Evolutionary conservation across 1,140 invertebrate genomes (phyloP).

Genomic region (Tetragnatha versicolor): DNA sequence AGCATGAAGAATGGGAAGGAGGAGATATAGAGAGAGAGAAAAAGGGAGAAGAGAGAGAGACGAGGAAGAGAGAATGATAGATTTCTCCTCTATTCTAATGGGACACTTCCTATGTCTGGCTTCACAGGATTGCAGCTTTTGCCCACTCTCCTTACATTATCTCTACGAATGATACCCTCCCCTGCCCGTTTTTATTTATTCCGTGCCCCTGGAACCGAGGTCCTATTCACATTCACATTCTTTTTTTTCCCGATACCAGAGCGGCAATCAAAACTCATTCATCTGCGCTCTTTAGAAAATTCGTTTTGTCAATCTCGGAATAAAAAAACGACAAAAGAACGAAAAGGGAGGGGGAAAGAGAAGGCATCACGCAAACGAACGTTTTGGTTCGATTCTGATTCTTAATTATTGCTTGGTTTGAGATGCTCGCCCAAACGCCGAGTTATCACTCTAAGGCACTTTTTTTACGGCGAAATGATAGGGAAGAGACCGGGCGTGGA

Average conservation of each 20-base stretch:
- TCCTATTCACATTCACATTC: too few relatives aligned
- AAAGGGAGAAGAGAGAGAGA: too few relatives aligned
- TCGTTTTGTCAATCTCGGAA: conserved; percentile 21
- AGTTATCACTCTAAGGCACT: neutral
- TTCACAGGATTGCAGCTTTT: too few relatives aligned
- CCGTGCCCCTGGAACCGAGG: too few relatives aligned
- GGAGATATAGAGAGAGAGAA: too few relatives aligned
- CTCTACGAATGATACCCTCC: too few relatives aligned
- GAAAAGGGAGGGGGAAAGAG: neutral
- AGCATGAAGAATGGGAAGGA: too few relatives aligned
- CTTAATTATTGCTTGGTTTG: conserved; percentile 23
- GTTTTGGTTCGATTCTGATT: conserved; percentile 14
- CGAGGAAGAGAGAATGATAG: too few relatives aligned
- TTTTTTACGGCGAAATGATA: neutral
- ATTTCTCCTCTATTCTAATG: too few relatives aligned
- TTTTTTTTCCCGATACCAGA: neutral
- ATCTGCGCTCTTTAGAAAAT: conserved; percentile 33
- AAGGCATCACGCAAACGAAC: conserved; percentile 2
- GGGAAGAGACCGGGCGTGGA: neutral
- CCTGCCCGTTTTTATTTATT: too few relatives aligned
- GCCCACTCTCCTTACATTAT: too few relatives aligned
- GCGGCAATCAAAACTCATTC: conserved; percentile 20
- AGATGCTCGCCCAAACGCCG: neutral
- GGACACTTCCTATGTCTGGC: too few relatives aligned
- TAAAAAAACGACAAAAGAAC: neutral